These are phyloP conservation scores for Microcebus lehilahytsara DNA, from an alignment of 2,113 vertebrate genomes.

Conservation along the genomic window DNA sequence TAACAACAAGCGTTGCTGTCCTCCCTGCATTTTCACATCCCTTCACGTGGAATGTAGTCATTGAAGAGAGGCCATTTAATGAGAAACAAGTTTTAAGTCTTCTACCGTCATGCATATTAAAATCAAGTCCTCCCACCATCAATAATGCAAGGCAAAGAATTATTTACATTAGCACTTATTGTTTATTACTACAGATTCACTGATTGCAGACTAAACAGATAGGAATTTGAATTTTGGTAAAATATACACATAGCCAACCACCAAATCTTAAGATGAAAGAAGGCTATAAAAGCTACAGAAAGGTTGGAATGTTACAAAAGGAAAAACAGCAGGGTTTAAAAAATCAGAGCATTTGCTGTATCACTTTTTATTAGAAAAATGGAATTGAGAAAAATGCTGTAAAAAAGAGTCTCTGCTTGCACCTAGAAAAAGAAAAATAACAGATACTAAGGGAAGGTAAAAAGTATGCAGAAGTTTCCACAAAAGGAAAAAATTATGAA, in stretches of 20 bases:
- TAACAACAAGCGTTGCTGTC: not conserved
- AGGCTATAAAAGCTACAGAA: not conserved
- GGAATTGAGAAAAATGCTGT: not conserved
- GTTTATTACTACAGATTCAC: not conserved
- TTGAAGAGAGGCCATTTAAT: not conserved
- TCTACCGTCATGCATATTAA: not conserved
- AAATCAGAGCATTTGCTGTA: not conserved
- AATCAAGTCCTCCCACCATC: not conserved
- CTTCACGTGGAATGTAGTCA: not conserved
- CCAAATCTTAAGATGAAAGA: not conserved
- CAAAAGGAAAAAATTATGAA: not conserved
- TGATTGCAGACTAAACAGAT: not conserved
- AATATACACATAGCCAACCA: not conserved
- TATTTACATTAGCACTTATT: not conserved
- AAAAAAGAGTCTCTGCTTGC: not conserved
- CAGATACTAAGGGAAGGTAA: not conserved
- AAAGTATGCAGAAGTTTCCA: not conserved
- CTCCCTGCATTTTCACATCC: not conserved
- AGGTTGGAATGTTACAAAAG: not conserved
- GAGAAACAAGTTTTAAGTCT: not conserved
- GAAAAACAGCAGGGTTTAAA: not conserved
- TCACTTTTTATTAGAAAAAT: constrained; percentile 9
- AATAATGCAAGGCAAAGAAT: not conserved
- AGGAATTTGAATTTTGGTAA: not conserved
- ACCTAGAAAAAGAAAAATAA: not conserved